Evolutionary conservation across 2,888 invertebrate genomes (phyloP).

Genomic region (Lordiphosa fenestrarum): DNA sequence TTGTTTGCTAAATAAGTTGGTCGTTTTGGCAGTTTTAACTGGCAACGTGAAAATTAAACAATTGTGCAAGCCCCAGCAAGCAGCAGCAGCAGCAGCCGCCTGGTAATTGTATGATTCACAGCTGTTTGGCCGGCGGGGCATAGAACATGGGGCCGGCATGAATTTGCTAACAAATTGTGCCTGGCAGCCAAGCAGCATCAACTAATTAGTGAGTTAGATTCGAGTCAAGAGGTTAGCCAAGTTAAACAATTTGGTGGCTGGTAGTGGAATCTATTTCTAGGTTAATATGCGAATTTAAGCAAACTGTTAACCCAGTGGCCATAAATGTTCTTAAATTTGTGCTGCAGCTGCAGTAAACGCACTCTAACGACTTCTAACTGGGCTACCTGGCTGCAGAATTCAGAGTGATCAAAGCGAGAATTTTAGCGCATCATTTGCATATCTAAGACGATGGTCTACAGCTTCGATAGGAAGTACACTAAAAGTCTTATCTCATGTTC

Average conservation of each 20-base stretch:
- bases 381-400: no score
- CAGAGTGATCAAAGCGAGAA: no score
- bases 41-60: slow-evolving; percentile 75
- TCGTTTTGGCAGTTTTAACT: slow-evolving; percentile 48
- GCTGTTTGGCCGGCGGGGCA: slow-evolving; percentile 31
- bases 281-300: slow-evolving; percentile 43
- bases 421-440: no score
- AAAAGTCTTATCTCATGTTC: no score
- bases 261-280: slow-evolving; percentile 25
- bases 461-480: no score
- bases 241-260: slow-evolving; percentile 38
- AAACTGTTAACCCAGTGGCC: slow-evolving; percentile 37
- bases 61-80: slow-evolving; percentile 75
- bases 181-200: slow-evolving; percentile 9
- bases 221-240: slow-evolving; percentile 9
- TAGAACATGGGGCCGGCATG: slow-evolving; percentile 22
- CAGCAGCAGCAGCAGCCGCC: slow-evolving; percentile 34
- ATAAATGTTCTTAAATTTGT: slow-evolving; percentile 7
- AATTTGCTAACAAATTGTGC: neutral
- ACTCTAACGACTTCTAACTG: no score
- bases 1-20: slow-evolving; percentile 39
- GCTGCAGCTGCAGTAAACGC: no score
- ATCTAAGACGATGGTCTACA: no score
- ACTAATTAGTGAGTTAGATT: slow-evolving; percentile 28
- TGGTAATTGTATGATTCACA: slow-evolving; percentile 72